phyloP scores from a whole-genome alignment of 1,140 invertebrate genomes.

The Melipona quadrifasciata region DNA sequence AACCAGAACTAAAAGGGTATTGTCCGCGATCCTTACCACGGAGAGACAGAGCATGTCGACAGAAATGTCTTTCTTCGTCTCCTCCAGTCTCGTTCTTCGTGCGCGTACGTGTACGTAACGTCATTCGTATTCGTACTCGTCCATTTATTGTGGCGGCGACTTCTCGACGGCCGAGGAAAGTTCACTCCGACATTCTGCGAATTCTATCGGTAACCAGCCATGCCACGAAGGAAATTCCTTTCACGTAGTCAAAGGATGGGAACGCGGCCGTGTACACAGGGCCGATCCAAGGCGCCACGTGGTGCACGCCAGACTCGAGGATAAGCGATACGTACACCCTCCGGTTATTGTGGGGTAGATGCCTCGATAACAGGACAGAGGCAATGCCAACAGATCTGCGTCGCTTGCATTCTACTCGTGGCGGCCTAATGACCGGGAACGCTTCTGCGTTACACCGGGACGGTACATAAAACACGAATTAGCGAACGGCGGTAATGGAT shows the following conservation, averaged over 20 bases:
- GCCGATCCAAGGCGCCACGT: not conserved
- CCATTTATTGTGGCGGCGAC: not conserved
- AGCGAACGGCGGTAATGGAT: not conserved
- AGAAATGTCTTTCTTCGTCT: too few relatives aligned
- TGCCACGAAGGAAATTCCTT: conserved; percentile 37
- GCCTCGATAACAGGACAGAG: conserved; percentile 2
- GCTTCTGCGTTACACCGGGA: not conserved
- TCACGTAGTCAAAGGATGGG: conserved; percentile 42
- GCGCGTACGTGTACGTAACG: not conserved
- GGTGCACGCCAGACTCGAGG: not conserved
- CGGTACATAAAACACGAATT: conserved; percentile 35
- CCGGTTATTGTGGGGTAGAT: not conserved
- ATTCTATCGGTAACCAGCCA: conserved; percentile 35
- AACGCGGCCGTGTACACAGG: not conserved
- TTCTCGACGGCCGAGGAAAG: not conserved
- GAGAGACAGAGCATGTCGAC: too few relatives aligned
- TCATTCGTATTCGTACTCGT: too few relatives aligned
- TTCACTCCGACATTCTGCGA: conserved; percentile 1
- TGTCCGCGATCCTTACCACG: too few relatives aligned
- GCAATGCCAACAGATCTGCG: not conserved
- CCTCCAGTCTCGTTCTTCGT: not conserved
- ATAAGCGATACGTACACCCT: not conserved
- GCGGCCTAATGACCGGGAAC: conserved; percentile 20
- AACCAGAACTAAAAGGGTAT: too few relatives aligned
- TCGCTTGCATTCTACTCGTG: conserved; percentile 2